A percentile compares a stretch with the other conserved stretches of the same genome.
Conservation (phyloP, 2,888 invertebrate species). For the Pyrrhia umbra region DNA sequence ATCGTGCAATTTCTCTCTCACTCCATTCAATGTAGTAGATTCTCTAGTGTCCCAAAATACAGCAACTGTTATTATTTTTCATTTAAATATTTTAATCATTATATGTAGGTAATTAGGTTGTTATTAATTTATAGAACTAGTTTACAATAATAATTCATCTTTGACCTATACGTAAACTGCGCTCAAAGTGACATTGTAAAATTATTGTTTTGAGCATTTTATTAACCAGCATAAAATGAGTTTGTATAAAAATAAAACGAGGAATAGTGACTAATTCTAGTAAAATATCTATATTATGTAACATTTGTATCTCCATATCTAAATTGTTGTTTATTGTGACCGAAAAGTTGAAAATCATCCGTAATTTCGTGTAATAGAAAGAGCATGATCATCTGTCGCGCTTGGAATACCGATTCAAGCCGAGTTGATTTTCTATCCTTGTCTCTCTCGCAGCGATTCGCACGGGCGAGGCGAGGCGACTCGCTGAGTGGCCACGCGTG, state of each 20-base stretch:
- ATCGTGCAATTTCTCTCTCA: conserved; percentile 69
- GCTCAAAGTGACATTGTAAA: not conserved
- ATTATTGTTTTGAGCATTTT: conserved; percentile 19
- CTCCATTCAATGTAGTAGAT: conserved; percentile 65
- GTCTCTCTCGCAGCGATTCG: conserved; percentile 68
- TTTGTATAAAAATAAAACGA: not conserved
- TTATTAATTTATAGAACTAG: not conserved
- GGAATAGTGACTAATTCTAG: not conserved
- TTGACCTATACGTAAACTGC: conserved; percentile 42
- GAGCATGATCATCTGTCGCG: conserved; percentile 62
- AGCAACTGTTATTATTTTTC: conserved; percentile 5
- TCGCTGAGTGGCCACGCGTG: conserved; percentile 78
- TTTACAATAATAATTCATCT: conserved; percentile 8
- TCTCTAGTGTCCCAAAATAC: not conserved
- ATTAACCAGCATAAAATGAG: not conserved
- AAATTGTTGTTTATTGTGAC: conserved; percentile 34
- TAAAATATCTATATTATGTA: not conserved
- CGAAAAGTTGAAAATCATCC: conserved; percentile 62
- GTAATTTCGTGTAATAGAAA: conserved; percentile 64
- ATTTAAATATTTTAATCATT: not conserved
- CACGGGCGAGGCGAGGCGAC: conserved; percentile 66
- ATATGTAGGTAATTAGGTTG: not conserved
- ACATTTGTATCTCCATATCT: conserved; percentile 28
- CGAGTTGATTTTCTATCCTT: conserved; percentile 72
- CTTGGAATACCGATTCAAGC: conserved; percentile 66